A percentile compares a stretch with the other conserved stretches of the same genome.
Conservation (phyloP, 2,797 vertebrate genomes). For the Sandelia bainsii region DNA sequence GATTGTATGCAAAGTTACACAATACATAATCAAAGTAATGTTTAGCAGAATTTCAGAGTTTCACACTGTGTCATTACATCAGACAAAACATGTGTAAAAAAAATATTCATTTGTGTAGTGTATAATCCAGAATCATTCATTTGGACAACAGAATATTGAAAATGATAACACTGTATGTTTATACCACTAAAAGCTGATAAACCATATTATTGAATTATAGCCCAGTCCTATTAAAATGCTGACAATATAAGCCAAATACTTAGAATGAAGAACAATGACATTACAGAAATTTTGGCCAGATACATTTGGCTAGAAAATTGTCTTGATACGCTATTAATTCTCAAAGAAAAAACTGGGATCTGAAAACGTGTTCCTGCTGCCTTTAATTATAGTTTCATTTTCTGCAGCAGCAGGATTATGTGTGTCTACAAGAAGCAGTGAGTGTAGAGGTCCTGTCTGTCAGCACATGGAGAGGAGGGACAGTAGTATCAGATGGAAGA, state of each 20-base stretch:
- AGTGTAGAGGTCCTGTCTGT: constrained; percentile 36
- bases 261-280: constrained; percentile 5
- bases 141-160: neutral
- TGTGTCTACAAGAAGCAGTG: constrained; percentile 24
- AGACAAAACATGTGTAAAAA: constrained; percentile 7
- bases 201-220: constrained; percentile 15
- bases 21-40: neutral
- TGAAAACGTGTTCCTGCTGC: constrained; percentile 24
- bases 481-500: constrained; percentile 46
- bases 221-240: neutral
- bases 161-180: neutral
- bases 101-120: constrained; percentile 11
- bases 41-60: neutral
- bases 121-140: constrained; percentile 3
- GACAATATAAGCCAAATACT: constrained; percentile 14
- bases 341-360: constrained; percentile 28
- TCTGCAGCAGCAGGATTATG: constrained; percentile 31
- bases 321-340: constrained; percentile 25
- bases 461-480: constrained; percentile 24
- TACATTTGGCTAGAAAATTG: constrained; percentile 1
- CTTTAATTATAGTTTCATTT: constrained; percentile 52
- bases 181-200: neutral
- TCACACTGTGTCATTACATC: neutral
- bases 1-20: neutral
- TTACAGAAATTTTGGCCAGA: constrained; percentile 1